These are phyloP conservation scores for Silurus glanis DNA, from an alignment of 2,113 vertebrate species.

Conservation along the genomic window DNA sequence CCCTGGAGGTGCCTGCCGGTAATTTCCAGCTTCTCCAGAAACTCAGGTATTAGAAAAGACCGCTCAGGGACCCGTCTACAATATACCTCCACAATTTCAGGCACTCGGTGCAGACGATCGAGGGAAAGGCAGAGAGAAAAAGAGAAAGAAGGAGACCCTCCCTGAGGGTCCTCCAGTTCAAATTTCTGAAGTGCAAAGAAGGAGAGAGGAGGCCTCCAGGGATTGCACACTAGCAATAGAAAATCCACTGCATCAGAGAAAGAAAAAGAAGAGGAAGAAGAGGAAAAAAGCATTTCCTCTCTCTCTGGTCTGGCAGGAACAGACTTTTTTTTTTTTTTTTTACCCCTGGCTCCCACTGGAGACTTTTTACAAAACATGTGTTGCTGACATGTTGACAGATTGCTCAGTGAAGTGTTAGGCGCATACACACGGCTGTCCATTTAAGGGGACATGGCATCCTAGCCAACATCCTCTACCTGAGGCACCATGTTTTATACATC, in stretches of 20 bases:
- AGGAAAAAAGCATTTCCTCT: slow-evolving; percentile 76
- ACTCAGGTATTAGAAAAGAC: slow-evolving; percentile 99
- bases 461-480: slow-evolving; percentile 99
- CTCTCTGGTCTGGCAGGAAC: slow-evolving; percentile 78
- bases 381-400: slow-evolving; percentile 99
- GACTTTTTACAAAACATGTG: slow-evolving; percentile 99
- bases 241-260: slow-evolving; percentile 96
- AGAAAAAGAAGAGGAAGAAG: slow-evolving; percentile 12
- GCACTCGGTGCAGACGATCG: slow-evolving; percentile 82
- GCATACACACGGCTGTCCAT: slow-evolving; percentile 99
- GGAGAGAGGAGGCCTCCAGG: slow-evolving; percentile 85
- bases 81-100: slow-evolving; percentile 99
- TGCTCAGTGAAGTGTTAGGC: slow-evolving; percentile 99
- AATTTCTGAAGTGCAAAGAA: slow-evolving; percentile 98
- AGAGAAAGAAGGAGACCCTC: slow-evolving; percentile 50
- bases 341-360: slow-evolving; percentile 93
- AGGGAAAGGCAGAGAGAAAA: slow-evolving; percentile 37
- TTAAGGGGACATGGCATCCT: slow-evolving; percentile 99
- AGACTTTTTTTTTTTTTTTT: slow-evolving; percentile 76
- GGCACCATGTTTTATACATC: slow-evolving; percentile 99
- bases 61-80: slow-evolving; percentile 98
- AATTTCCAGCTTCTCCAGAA: slow-evolving; percentile 99
- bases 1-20: slow-evolving; percentile 94
- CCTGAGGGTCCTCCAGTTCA: slow-evolving; percentile 95
- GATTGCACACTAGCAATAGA: slow-evolving; percentile 95